phyloP scores from a whole-genome alignment of 1,140 invertebrate genomes.

The Heliconius hewitsoni region DNA sequence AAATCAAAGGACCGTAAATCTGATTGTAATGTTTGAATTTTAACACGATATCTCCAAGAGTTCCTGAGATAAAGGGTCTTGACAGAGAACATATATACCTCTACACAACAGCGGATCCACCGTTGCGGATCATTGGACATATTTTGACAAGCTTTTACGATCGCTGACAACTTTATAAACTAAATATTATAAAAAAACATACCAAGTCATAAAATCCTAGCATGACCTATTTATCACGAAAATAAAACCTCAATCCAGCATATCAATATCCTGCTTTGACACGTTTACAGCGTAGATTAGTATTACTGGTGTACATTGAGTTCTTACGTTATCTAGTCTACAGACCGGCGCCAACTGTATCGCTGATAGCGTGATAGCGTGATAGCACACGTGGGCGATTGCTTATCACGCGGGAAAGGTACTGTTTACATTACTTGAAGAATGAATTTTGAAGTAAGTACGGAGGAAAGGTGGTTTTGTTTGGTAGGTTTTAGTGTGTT shows the following conservation, averaged over 20 bases:
- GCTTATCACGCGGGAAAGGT: constrained; percentile 32
- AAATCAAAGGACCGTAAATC: too few species aligned
- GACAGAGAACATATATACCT: too few species aligned
- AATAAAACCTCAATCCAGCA: neutral
- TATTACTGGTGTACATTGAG: constrained; percentile 30
- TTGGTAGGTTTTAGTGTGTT: neutral
- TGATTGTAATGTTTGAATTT: too few species aligned
- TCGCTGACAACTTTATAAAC: too few species aligned
- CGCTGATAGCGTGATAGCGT: constrained; percentile 33
- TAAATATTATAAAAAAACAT: too few species aligned
- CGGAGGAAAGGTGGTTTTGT: neutral
- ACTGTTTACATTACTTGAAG: constrained; percentile 19
- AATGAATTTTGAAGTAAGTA: neutral
- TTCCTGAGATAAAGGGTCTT: too few species aligned
- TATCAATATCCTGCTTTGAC: constrained; percentile 21
- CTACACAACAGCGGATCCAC: too few species aligned
- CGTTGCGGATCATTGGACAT: too few species aligned
- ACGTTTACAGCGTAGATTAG: constrained; percentile 27
- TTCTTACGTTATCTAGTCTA: constrained; percentile 32
- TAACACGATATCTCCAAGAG: too few species aligned
- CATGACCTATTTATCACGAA: neutral
- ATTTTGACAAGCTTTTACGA: too few species aligned
- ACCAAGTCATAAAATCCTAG: neutral
- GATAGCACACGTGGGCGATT: constrained; percentile 29
- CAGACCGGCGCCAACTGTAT: constrained; percentile 42